A percentile compares a stretch with the other conserved stretches of the same genome.
Conservation (phyloP, 1,140 invertebrate genomes). For the Ladona fulva region DNA sequence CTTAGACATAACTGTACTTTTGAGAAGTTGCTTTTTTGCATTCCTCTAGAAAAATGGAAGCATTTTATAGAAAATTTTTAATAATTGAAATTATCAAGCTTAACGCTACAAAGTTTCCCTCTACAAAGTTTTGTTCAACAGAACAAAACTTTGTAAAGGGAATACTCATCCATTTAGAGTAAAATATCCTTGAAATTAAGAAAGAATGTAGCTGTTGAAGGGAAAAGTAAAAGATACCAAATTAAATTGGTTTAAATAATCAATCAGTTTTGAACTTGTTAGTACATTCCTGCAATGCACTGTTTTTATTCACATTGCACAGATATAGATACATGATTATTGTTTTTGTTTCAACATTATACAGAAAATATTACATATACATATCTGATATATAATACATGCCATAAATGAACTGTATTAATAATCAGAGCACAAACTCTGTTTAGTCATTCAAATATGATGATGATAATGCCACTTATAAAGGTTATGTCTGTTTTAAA, state of each 20-base stretch:
- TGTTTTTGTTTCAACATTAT: not conserved
- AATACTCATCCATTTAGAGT: too few species aligned
- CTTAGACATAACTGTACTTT: too few species aligned
- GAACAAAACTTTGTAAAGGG: too few species aligned
- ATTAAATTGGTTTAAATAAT: not conserved
- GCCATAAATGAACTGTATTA: not conserved
- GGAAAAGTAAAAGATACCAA: not conserved
- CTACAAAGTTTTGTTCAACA: too few species aligned
- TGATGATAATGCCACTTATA: not conserved
- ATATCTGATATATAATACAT: not conserved
- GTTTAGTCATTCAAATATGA: not conserved
- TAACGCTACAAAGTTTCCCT: too few species aligned
- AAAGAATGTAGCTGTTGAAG: not conserved
- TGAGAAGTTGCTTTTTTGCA: too few species aligned
- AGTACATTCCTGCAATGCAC: not conserved
- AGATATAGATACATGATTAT: not conserved
- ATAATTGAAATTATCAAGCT: too few species aligned
- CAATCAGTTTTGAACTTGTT: not conserved
- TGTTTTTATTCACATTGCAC: conserved; percentile 7
- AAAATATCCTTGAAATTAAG: too few species aligned
- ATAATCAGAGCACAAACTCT: not conserved
- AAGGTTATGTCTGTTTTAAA: not conserved
- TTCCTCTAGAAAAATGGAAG: too few species aligned
- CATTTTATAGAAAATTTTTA: too few species aligned
- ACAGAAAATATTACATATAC: not conserved